These are phyloP conservation scores for Gulo gulo DNA, from an alignment of 2,113 vertebrate species.

Conservation along the genomic window DNA sequence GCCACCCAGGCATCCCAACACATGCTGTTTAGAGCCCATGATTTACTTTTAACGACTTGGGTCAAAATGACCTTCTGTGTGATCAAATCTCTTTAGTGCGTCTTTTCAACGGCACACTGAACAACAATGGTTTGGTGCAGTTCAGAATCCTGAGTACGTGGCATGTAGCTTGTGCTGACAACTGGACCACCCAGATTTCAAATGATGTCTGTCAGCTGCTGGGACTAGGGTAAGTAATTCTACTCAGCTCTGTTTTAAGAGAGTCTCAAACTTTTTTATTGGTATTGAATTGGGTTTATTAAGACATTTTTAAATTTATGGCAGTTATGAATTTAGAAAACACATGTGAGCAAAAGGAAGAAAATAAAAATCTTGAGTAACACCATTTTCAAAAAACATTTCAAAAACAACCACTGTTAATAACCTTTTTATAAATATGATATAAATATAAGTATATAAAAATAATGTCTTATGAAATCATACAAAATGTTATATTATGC, in stretches of 20 bases:
- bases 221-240: conserved; percentile 87
- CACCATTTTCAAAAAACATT: background rate
- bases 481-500: background rate
- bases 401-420: background rate
- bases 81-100: conserved; percentile 75
- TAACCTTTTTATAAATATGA: background rate
- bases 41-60: background rate
- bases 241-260: background rate
- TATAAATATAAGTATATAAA: background rate
- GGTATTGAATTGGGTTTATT: background rate
- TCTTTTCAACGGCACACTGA: conserved; percentile 79
- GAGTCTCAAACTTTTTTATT: background rate
- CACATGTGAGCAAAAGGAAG: background rate
- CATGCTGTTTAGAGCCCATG: background rate
- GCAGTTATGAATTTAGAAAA: conserved; percentile 27
- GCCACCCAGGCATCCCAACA: background rate
- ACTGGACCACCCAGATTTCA: conserved; percentile 85
- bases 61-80: background rate
- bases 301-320: background rate
- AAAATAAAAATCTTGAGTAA: background rate
- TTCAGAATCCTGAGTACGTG: conserved; percentile 77
- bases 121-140: conserved; percentile 79
- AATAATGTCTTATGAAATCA: background rate
- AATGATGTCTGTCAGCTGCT: conserved; percentile 86
- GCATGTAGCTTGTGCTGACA: conserved; percentile 81